Base-by-base conservation (phyloP, 1,140 invertebrate species). In the Hylaeus anthracinus region DNA sequence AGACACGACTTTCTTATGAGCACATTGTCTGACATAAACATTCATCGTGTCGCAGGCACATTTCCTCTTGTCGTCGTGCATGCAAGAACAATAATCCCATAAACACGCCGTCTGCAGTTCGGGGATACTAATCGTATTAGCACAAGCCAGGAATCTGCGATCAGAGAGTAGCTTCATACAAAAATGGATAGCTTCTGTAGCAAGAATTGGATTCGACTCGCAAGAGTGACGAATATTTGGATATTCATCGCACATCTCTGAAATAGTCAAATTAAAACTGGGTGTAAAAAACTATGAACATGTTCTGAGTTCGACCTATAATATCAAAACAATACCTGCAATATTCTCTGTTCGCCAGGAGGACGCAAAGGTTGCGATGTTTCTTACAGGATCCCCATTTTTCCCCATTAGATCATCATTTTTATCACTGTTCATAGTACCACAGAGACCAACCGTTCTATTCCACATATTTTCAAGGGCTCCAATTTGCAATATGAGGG, bases 401-500 rank as follows among this genome's bases (percentile, higher is more conserved):
- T 94, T 95, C 0, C 93, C 95, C 26, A 92, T 90, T 60, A 97
- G 94, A 91, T 98, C 97, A 87, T 98, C 96, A 5, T 91, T 91
- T 4, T 91, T 88, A 81, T 95, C 93, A 0, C 96, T 96, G 91
- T 98, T 96, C 73, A 97, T 94, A 5, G 92, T 94, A 0, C 97
- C 97, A 90, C 98, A 98, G 0, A 98, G 92, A 64, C 98, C 98
- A 82, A 95, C 94, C 0, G 97, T 97, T 84, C 95, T 95, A 89
- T 97, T 97, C 96, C 96, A 97, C 56, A 97, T 89, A 41, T 94
- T 94, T 53, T 96, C 95, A 5, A 95, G 94, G 0, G 95, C 95
- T 88, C 96, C 95, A 1, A 96, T 91, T 83, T 95, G 93, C 1
- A 96, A 90, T 67, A 95, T 89, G 81, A 84, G 41, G 0, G 51